Evolutionary conservation across 2,113 vertebrate genomes (phyloP).

Genomic region (Limanda limanda): DNA sequence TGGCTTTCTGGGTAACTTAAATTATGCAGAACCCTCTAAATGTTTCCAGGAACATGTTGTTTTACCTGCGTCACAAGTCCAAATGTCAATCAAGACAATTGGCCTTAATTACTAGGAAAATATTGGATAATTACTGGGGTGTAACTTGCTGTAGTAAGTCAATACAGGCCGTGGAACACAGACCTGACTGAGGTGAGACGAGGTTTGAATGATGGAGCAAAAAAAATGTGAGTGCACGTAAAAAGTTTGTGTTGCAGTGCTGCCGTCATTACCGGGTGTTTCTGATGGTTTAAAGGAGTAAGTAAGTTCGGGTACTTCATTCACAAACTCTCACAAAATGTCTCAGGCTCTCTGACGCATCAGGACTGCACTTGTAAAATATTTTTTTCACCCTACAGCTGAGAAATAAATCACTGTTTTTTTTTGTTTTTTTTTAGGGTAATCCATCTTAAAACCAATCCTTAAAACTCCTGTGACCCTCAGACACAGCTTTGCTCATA

Average conservation of each 20-base stretch:
- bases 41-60: neutral
- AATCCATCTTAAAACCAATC: constrained; percentile 27
- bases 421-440: neutral
- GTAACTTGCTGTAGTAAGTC: neutral
- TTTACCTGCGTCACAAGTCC: neutral
- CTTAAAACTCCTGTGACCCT: neutral
- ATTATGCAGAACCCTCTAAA: neutral
- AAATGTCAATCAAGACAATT: constrained; percentile 4
- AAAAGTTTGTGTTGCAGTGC: neutral
- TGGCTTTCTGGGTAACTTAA: neutral
- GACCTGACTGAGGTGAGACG: neutral
- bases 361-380: neutral
- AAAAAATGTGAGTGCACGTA: no score
- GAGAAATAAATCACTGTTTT: neutral
- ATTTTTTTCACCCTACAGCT: neutral
- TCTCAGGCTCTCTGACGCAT: neutral
- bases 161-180: neutral
- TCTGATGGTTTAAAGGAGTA: no score
- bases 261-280: neutral
- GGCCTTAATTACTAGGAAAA: neutral
- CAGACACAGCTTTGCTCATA: neutral
- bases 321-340: no score
- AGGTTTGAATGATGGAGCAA: no score
- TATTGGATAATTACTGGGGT: neutral
- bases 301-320: neutral